phyloP scores from a whole-genome alignment of 2,888 invertebrate genomes.

The Rotaria magnacalcarata region DNA sequence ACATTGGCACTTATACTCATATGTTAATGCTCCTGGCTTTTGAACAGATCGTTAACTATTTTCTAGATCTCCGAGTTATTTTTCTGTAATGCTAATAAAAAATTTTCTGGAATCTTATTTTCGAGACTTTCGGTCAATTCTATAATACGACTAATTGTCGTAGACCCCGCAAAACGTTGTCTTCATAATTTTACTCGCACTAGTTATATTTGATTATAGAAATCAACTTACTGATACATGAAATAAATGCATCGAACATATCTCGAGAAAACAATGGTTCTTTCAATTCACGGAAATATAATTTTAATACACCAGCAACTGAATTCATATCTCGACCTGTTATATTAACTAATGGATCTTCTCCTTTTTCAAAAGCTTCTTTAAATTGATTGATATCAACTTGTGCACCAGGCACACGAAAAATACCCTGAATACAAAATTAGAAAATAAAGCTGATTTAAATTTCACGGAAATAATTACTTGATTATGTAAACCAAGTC shows the following conservation, averaged over 20 bases:
- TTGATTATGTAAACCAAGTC: constrained; percentile 65
- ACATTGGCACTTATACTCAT: too few species aligned
- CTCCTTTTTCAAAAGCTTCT: constrained; percentile 81
- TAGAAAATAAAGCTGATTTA: background rate
- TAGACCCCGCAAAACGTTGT: too few species aligned
- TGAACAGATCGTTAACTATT: too few species aligned
- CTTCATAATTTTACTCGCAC: too few species aligned
- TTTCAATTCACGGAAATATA: constrained; percentile 81
- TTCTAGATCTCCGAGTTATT: too few species aligned
- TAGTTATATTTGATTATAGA: too few species aligned
- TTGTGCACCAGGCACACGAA: constrained; percentile 82
- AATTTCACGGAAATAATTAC: background rate
- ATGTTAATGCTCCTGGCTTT: too few species aligned
- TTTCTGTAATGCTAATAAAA: too few species aligned
- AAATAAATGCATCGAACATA: constrained; percentile 79
- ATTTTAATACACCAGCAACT: constrained; percentile 86
- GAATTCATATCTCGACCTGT: constrained; percentile 89
- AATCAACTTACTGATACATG: background rate
- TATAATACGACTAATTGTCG: too few species aligned
- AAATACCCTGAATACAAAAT: constrained; percentile 68
- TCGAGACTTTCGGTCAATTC: too few species aligned
- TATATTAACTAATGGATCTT: constrained; percentile 81
- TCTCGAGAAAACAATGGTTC: constrained; percentile 84
- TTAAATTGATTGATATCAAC: constrained; percentile 89
- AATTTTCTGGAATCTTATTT: too few species aligned